These are phyloP conservation scores for Plutella xylostella DNA, from an alignment of 2,888 invertebrate genomes.

Conservation along the genomic window DNA sequence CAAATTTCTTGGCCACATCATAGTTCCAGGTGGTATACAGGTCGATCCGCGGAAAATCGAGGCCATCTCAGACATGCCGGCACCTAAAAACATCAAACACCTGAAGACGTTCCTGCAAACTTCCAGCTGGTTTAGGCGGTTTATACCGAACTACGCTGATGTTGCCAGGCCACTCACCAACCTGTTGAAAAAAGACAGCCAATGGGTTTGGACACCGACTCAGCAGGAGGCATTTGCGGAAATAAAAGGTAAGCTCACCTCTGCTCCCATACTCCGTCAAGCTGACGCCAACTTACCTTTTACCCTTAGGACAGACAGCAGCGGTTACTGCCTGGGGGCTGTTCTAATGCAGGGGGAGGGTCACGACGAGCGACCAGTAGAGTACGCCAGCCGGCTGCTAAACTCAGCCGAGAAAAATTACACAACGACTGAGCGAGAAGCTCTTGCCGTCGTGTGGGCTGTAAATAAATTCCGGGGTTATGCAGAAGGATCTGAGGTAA, in stretches of 20 bases:
- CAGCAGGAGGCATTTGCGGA: conserved; percentile 14
- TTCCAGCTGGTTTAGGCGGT: conserved; percentile 25
- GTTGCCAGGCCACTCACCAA: conserved; percentile 20
- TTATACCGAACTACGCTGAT: conserved; percentile 21
- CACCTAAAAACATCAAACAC: conserved; percentile 22
- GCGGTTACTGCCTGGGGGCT: conserved; percentile 24
- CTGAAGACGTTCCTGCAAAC: conserved; percentile 25
- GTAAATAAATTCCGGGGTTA: conserved; percentile 35
- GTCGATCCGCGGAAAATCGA: conserved; percentile 24
- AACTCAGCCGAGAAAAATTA: conserved; percentile 29
- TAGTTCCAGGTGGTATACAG: conserved; percentile 22
- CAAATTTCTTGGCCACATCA: conserved; percentile 26
- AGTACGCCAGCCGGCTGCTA: conserved; percentile 23
- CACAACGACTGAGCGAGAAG: conserved; percentile 33
- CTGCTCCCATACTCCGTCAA: conserved; percentile 21
- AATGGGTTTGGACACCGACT: conserved; percentile 16
- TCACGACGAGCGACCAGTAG: conserved; percentile 20
- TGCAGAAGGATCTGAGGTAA: conserved; percentile 37
- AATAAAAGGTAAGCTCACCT: conserved; percentile 15
- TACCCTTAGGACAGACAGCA: conserved; percentile 24
- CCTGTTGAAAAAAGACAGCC: conserved; percentile 21
- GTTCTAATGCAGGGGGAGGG: conserved; percentile 23
- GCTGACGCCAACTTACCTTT: conserved; percentile 18
- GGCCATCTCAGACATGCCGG: conserved; percentile 20
- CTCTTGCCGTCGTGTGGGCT: conserved; percentile 27